Percentiles rank a stretch among this genome's conserved stretches.
Evolutionary conservation across 2,888 invertebrate species (phyloP).

Genomic region (Drosophila hamatofila): DNA sequence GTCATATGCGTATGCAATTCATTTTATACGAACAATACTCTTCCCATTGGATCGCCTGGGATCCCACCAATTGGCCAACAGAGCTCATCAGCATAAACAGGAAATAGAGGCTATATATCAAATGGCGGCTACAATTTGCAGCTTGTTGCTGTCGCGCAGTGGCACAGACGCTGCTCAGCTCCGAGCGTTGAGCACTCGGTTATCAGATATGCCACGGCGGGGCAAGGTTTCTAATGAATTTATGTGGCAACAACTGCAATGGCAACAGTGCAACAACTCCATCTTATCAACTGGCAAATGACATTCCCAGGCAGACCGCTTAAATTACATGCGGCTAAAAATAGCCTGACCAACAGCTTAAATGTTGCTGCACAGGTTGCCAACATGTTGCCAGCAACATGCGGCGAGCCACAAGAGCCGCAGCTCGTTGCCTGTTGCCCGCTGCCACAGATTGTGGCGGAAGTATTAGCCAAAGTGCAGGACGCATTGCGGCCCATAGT

Average conservation of each 20-base stretch:
- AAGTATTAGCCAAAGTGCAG: constrained; percentile 64
- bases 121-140: constrained; percentile 63
- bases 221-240: constrained; percentile 65
- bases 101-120: constrained; percentile 75
- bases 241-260: constrained; percentile 64
- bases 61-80: constrained; percentile 6
- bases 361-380: constrained; percentile 72
- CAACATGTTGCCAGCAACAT: constrained; percentile 66
- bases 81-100: constrained; percentile 73
- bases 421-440: constrained; percentile 15
- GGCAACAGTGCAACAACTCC: constrained; percentile 51
- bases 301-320: constrained; percentile 69
- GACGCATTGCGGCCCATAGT: constrained; percentile 49
- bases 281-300: constrained; percentile 77
- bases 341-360: constrained; percentile 59
- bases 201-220: constrained; percentile 74
- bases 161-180: constrained; percentile 12
- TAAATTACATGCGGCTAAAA: constrained; percentile 72
- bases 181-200: constrained; percentile 35
- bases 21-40: constrained; percentile 53
- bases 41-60: constrained; percentile 42
- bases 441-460: constrained; percentile 52
- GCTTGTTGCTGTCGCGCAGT: constrained; percentile 69
- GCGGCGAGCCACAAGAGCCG: constrained; percentile 11
- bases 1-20: constrained; percentile 71